Percentiles rank a stretch among this genome's conserved stretches.
These are phyloP conservation scores for Oceanodroma leucorhoa DNA, from an alignment of 2,797 vertebrate species.

Conservation along the genomic window DNA sequence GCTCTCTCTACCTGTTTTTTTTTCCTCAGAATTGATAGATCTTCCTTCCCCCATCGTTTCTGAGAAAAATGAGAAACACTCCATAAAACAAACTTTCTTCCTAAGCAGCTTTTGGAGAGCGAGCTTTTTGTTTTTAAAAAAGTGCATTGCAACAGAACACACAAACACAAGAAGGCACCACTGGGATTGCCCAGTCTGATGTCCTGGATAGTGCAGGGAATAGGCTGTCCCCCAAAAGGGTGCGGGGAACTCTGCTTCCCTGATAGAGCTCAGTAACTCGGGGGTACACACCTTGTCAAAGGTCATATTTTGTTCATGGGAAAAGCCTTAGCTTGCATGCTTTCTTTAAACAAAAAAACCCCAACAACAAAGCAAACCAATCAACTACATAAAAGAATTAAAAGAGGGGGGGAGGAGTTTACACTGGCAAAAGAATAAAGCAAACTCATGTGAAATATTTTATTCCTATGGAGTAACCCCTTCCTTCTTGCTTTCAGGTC, in stretches of 20 bases:
- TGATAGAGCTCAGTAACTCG: neutral
- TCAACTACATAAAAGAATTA: neutral
- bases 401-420: neutral
- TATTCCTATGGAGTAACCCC: neutral
- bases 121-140: neutral
- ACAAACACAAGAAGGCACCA: neutral
- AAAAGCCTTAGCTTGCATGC: neutral
- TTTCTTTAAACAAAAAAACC: neutral
- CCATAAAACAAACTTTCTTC: neutral
- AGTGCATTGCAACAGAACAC: neutral
- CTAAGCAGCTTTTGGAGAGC: neutral
- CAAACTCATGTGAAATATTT: neutral
- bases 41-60: neutral
- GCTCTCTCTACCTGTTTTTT: neutral
- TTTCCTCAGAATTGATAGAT: neutral
- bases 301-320: neutral
- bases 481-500: neutral
- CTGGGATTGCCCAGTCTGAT: neutral
- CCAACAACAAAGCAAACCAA: neutral
- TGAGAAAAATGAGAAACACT: neutral
- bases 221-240: neutral
- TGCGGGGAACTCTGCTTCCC: neutral
- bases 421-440: neutral
- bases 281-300: neutral
- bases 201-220: neutral